These are phyloP conservation scores for Chrysemys picta DNA, from an alignment of 2,113 vertebrate genomes.

Conservation along the genomic window DNA sequence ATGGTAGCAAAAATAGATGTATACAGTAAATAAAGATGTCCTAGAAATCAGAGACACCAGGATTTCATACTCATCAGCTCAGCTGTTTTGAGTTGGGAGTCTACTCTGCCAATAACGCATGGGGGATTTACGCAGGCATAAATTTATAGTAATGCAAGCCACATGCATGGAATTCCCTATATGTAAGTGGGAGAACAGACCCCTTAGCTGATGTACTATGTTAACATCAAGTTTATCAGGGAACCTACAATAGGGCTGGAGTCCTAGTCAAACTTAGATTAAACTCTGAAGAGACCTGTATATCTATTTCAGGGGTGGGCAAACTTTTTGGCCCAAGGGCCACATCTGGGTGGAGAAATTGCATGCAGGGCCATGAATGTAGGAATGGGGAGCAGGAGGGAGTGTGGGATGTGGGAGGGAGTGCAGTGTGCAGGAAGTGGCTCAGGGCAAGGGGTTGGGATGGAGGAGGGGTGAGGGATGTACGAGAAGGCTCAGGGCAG, in stretches of 20 bases:
- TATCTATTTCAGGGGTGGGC: not conserved
- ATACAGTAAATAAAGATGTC: constrained; percentile 60
- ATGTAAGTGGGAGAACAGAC: not conserved
- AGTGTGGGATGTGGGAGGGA: no score
- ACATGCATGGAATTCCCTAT: constrained; percentile 45
- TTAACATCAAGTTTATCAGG: not conserved
- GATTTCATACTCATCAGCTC: constrained; percentile 27
- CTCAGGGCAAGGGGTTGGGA: no score
- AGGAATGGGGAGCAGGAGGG: no score
- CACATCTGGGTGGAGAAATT: no score
- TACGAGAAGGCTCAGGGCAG: no score
- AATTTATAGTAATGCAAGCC: constrained; percentile 34
- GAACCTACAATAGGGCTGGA: not conserved
- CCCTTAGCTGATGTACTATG: not conserved
- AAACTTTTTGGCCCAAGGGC: no score
- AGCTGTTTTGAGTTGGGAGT: constrained; percentile 56
- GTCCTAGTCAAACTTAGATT: not conserved
- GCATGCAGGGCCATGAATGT: no score
- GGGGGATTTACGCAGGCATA: constrained; percentile 22
- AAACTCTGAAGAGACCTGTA: not conserved
- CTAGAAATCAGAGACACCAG: constrained; percentile 45
- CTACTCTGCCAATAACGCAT: not conserved
- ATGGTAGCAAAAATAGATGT: constrained; percentile 32
- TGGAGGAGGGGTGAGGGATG: no score
- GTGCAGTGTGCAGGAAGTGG: no score